phyloP scores from a whole-genome alignment of 1,140 invertebrate species.

The Drosophila guanche region DNA sequence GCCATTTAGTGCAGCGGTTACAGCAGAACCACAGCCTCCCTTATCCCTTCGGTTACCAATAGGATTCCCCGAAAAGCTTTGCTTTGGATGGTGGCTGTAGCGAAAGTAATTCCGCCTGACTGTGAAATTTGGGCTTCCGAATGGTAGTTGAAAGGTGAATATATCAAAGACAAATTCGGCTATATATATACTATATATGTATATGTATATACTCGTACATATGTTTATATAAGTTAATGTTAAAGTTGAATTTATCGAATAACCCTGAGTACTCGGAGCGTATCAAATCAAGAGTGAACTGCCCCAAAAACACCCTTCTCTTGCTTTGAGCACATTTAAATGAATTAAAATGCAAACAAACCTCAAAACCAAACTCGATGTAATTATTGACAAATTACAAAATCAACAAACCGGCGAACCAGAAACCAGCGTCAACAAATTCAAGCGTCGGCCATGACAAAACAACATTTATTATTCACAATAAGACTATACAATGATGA shows the following conservation, averaged over 20 bases:
- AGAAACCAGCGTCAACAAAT: conserved; percentile 67
- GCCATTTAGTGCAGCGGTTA: conserved; percentile 46
- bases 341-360: conserved; percentile 52
- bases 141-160: not conserved
- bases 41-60: not conserved
- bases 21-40: conserved; percentile 13
- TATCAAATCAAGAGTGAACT: not conserved
- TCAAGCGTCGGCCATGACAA: conserved; percentile 63
- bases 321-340: conserved; percentile 15
- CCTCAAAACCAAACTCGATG: conserved; percentile 50
- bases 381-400: conserved; percentile 72
- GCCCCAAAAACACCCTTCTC: not conserved
- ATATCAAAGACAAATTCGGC: not conserved
- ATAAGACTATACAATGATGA: conserved; percentile 64
- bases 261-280: not conserved
- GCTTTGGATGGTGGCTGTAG: no score
- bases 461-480: conserved; percentile 66
- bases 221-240: no score
- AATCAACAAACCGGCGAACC: conserved; percentile 66
- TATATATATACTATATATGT: not conserved
- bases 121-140: conserved; percentile 3
- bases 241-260: not conserved
- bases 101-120: not conserved
- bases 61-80: not conserved
- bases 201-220: no score